Evolutionary conservation across 2,888 invertebrate species (phyloP).

Genomic region (Chalcis sispes): DNA sequence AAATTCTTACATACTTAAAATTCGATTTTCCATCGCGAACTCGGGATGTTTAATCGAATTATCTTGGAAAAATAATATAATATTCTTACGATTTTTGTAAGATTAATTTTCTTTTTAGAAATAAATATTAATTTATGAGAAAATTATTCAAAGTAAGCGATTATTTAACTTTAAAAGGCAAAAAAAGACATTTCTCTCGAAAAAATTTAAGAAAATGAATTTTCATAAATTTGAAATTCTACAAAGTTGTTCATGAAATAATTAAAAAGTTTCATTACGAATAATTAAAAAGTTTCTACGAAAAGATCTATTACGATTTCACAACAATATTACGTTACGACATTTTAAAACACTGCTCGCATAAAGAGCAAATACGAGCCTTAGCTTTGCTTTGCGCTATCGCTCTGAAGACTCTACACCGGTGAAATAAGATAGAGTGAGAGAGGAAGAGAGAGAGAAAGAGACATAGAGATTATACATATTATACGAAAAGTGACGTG

Average conservation of each 20-base stretch:
- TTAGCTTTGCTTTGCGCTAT: background rate
- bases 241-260: background rate
- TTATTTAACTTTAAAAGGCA: background rate
- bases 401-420: background rate
- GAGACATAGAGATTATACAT: slow-evolving; percentile 10
- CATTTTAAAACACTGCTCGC: background rate
- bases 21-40: too few relatives aligned
- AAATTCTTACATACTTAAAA: too few relatives aligned
- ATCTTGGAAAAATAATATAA: too few relatives aligned
- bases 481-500: slow-evolving; percentile 40
- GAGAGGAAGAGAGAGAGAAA: background rate
- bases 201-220: too few relatives aligned
- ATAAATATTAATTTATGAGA: too few relatives aligned
- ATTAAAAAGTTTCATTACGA: background rate
- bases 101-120: too few relatives aligned
- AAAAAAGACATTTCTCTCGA: too few relatives aligned
- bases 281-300: too few relatives aligned
- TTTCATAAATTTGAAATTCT: background rate
- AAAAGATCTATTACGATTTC: background rate
- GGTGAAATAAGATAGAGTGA: too few relatives aligned
- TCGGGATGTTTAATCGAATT: too few relatives aligned
- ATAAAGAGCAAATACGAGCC: background rate
- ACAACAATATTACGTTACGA: background rate
- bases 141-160: background rate
- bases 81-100: too few relatives aligned